Base-by-base conservation (phyloP, 2,888 invertebrate genomes). In the Chrysodeixis includens region DNA sequence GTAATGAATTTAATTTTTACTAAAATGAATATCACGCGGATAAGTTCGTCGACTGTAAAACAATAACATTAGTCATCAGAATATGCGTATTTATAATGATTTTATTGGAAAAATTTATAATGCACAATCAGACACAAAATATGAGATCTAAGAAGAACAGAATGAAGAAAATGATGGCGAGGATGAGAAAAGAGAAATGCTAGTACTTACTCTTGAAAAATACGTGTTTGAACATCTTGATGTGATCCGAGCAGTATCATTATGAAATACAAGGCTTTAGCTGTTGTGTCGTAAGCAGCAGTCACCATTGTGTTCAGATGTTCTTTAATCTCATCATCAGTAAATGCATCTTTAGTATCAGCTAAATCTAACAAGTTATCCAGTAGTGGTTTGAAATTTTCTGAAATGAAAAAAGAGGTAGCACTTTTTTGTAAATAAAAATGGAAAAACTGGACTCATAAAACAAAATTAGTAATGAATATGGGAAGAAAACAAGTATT, bases 121-220 rank as follows among this genome's bases (percentile, higher is more conserved):
- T n/a, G n/a, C n/a, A n/a, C n/a, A n/a, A n/a, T n/a, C n/a, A n/a
- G n/a, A n/a, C n/a, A n/a, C n/a, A n/a, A n/a, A n/a, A n/a, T n/a
- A n/a, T n/a, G n/a, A 26, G 26, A 26, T 26, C 26, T 26, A 6
- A 26, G 26, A 26, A 26, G 26, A 26, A 26, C 2, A 2, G 6
- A 26, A 26, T 26, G 6, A 26, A 26, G 26, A 4, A 4, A 4
- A 26, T 26, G 2, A 26, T 35, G n/a, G n/a, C n/a, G 35, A 35
- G 12, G 12, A 35, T 10, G 2, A 40, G 12, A 26, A 18, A 7
- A 9, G 1, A 22, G 26, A 6, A 3, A n/a, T n/a, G n/a, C n/a
- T n/a, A n/a, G 9, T n/a, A 60, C 75, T 71, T 57, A 76, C 76
- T 76, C 76, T 44, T 72, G 16, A 44, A 49, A 63, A 64, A 76